Conservation (phyloP, 2,113 vertebrate genomes). For the Crotalus horridus region DNA sequence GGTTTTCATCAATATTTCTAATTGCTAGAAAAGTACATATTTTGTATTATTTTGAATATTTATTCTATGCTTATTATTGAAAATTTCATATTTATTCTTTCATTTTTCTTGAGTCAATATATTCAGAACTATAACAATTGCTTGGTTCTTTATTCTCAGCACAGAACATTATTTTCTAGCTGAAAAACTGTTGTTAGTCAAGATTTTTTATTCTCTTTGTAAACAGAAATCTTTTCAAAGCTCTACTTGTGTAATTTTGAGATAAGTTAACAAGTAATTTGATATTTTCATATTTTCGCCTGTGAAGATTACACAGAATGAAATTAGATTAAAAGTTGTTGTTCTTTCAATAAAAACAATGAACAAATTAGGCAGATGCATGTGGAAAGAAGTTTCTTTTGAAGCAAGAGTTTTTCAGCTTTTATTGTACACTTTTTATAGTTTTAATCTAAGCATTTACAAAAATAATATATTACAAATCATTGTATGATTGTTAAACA, state of each 20-base stretch:
- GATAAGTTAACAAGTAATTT: conserved; percentile 6
- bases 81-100: conserved; percentile 18
- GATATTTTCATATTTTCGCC: conserved; percentile 30
- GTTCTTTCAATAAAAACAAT: not conserved
- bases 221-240: conserved; percentile 25
- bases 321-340: conserved; percentile 26
- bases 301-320: conserved; percentile 27
- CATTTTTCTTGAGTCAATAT: conserved; percentile 4
- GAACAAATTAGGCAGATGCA: not conserved
- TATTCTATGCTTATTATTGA: not conserved
- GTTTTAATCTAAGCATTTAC: not conserved
- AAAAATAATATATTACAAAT: not conserved
- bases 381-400: conserved; percentile 1
- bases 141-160: not conserved
- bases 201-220: conserved; percentile 5
- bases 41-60: not conserved
- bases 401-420: not conserved
- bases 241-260: conserved; percentile 20
- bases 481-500: not conserved
- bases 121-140: not conserved
- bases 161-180: not conserved
- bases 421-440: not conserved
- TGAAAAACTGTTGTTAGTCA: not conserved
- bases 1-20: conserved; percentile 1
- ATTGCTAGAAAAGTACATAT: not conserved